A percentile compares a stretch with the other conserved stretches of the same genome.
Conservation (phyloP, 2,113 vertebrate genomes). For the Carassius auratus region DNA sequence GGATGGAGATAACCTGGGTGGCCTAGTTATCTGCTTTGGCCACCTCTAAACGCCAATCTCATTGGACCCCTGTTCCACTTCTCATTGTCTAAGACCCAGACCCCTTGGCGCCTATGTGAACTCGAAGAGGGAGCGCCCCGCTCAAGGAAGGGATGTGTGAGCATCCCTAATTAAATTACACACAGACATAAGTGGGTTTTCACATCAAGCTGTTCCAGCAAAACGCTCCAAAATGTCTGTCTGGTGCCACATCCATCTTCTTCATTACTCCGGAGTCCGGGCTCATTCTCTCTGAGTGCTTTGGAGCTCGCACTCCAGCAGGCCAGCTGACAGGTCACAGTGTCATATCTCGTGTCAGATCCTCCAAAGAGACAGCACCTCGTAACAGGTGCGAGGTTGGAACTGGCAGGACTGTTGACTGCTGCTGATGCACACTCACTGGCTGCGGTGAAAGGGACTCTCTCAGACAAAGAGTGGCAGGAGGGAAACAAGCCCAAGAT, state of each 20-base stretch:
- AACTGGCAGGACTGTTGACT: constrained; percentile 21
- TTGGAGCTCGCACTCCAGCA: constrained; percentile 35
- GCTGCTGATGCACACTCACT: constrained; percentile 38
- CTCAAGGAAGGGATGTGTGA: constrained; percentile 62
- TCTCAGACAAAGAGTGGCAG: constrained; percentile 59
- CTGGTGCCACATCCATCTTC: constrained; percentile 65
- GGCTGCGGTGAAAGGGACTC: constrained; percentile 12
- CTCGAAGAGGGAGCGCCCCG: constrained; percentile 54
- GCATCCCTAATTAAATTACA: constrained; percentile 72
- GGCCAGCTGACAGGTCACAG: constrained; percentile 45
- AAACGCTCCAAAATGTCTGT: constrained; percentile 65
- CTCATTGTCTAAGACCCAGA: constrained; percentile 51
- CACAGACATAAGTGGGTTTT: constrained; percentile 73
- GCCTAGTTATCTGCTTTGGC: background rate
- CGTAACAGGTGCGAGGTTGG: constrained; percentile 59
- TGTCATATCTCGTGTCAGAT: constrained; percentile 37
- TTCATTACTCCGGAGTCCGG: constrained; percentile 53
- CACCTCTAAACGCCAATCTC: constrained; percentile 49
- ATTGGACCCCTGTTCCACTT: constrained; percentile 53
- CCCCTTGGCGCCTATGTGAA: constrained; percentile 65
- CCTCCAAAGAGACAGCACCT: constrained; percentile 43
- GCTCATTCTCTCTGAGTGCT: constrained; percentile 46
- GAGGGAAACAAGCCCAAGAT: constrained; percentile 61
- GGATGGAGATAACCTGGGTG: background rate
- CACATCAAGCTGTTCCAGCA: constrained; percentile 70